Evolutionary conservation across 2,113 vertebrate species (phyloP).

Genomic region (Tor tambroides): DNA sequence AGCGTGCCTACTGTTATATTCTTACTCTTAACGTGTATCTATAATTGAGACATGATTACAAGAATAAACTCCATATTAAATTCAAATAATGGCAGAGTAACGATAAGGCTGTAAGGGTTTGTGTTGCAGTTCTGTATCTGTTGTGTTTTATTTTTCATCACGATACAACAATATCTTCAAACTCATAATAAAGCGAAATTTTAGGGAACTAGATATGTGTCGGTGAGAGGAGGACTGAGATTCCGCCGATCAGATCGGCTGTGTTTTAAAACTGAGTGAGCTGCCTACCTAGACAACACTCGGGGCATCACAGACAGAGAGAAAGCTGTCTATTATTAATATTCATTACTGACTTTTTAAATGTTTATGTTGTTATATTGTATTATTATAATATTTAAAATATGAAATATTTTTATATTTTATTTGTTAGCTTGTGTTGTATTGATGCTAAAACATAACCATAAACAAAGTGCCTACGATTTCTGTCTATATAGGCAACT

Average conservation of each 20-base stretch:
- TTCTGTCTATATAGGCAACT: no score
- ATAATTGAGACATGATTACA: background rate
- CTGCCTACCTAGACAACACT: background rate
- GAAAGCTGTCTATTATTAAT: background rate
- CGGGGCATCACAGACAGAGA: background rate
- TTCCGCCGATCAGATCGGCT: background rate
- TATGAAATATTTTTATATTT: no score
- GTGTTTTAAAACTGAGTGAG: background rate
- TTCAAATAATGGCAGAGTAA: no score
- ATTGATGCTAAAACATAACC: background rate
- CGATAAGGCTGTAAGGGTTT: no score
- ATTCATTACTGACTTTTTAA: background rate
- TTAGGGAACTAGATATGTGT: background rate
- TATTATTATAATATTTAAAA: no score
- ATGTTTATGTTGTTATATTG: no score
- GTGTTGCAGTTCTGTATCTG: background rate
- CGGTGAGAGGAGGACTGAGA: background rate
- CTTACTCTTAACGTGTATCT: background rate
- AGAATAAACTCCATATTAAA: no score
- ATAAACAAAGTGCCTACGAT: no score
- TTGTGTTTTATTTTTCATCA: background rate
- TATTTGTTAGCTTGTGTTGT: background rate
- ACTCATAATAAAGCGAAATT: background rate
- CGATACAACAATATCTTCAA: background rate
- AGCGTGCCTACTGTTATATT: background rate